These are phyloP conservation scores for Tetramorium simillimum DNA, from an alignment of 1,140 invertebrate species.

Conservation along the genomic window DNA sequence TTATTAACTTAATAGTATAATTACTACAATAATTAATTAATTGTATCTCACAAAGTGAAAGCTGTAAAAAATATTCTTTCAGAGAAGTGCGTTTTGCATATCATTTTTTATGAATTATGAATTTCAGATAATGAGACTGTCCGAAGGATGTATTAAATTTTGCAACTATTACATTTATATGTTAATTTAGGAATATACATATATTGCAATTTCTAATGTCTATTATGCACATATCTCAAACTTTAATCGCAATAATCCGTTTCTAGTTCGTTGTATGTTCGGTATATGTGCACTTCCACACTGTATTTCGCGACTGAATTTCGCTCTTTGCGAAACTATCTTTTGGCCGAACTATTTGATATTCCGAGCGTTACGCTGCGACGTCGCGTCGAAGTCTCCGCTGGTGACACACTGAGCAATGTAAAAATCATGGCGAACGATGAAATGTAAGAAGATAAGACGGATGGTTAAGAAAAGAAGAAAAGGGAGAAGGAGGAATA, in stretches of 20 bases:
- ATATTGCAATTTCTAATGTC: neutral
- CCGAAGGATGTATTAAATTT: neutral
- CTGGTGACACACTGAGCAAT: slow-evolving; percentile 8
- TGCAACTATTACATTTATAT: neutral
- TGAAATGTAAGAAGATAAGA: slow-evolving; percentile 15
- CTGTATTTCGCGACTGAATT: neutral
- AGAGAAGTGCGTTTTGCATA: neutral
- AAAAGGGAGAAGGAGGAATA: neutral
- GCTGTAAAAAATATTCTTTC: neutral
- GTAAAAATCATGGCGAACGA: slow-evolving; percentile 35
- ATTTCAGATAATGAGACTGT: neutral
- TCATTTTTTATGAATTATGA: neutral
- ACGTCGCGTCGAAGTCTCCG: slow-evolving; percentile 31
- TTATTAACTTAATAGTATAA: neutral
- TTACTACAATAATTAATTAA: neutral
- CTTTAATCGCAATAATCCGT: neutral
- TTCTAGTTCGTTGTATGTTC: neutral
- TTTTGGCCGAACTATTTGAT: slow-evolving; percentile 11
- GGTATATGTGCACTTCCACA: neutral
- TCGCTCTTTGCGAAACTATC: neutral
- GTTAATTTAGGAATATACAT: neutral
- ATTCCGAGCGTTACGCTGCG: neutral
- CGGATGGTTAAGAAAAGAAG: neutral
- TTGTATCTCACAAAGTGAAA: neutral
- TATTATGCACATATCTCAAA: neutral